phyloP scores from a whole-genome alignment of 2,113 vertebrate genomes.

The Urocitellus parryii region DNA sequence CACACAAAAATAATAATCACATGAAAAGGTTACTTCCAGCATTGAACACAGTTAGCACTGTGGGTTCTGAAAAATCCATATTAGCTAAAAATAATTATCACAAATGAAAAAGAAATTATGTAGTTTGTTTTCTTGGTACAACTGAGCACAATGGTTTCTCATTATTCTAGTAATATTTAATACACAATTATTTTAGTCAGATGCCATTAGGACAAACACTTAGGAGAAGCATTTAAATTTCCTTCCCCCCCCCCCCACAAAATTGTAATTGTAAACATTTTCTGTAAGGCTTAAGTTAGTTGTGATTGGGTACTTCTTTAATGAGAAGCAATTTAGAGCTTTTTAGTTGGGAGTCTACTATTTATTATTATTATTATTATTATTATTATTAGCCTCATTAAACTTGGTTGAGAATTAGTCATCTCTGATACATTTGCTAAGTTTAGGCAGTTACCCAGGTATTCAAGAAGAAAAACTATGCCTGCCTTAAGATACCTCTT shows the following conservation, averaged over 20 bases:
- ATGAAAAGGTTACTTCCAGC: neutral
- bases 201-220: neutral
- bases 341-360: neutral
- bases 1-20: neutral
- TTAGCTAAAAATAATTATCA: constrained; percentile 13
- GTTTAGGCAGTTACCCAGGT: neutral
- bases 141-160: neutral
- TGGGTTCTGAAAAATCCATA: neutral
- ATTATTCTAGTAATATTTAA: neutral
- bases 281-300: neutral
- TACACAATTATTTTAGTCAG: neutral
- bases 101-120: neutral
- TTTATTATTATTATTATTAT: neutral
- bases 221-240: neutral
- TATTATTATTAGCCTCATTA: neutral
- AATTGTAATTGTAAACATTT: neutral
- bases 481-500: neutral
- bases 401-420: neutral
- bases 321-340: constrained; percentile 17
- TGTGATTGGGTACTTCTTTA: neutral
- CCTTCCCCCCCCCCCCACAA: neutral
- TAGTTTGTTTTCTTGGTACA: neutral
- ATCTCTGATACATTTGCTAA: neutral
- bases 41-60: neutral
- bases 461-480: neutral